phyloP scores from a whole-genome alignment of 2,113 vertebrate species.

The Apodemus sylvaticus region DNA sequence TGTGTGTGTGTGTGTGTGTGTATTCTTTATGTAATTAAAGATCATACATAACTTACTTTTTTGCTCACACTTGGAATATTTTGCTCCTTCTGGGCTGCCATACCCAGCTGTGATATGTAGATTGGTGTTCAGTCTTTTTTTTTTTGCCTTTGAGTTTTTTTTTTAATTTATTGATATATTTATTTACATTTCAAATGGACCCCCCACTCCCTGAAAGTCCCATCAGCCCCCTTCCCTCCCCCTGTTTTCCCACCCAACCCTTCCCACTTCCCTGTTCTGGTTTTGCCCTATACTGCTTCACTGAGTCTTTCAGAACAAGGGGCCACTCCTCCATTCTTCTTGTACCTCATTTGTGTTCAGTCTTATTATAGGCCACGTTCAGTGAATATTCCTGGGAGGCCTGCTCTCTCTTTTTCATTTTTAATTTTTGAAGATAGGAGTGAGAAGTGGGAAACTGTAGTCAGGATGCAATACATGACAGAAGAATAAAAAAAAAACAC shows the following conservation, averaged over 20 bases:
- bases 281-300: too few species aligned
- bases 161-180: too few species aligned
- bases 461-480: background rate
- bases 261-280: too few species aligned
- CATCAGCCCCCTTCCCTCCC: too few species aligned
- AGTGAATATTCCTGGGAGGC: background rate
- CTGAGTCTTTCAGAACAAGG: too few species aligned
- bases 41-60: background rate
- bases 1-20: too few species aligned
- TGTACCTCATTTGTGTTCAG: background rate
- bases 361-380: background rate
- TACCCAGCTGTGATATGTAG: background rate
- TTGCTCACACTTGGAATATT: background rate
- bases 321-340: too few species aligned
- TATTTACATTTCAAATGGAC: too few species aligned
- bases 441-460: background rate
- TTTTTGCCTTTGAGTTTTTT: too few species aligned
- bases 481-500: background rate
- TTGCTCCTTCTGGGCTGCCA: background rate
- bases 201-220: too few species aligned
- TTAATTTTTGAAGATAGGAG: background rate
- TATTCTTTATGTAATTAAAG: background rate
- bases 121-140: too few species aligned
- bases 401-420: background rate
- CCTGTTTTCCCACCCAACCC: too few species aligned